Conservation (phyloP, 1,140 invertebrate genomes). For the Drosophila ambigua region DNA sequence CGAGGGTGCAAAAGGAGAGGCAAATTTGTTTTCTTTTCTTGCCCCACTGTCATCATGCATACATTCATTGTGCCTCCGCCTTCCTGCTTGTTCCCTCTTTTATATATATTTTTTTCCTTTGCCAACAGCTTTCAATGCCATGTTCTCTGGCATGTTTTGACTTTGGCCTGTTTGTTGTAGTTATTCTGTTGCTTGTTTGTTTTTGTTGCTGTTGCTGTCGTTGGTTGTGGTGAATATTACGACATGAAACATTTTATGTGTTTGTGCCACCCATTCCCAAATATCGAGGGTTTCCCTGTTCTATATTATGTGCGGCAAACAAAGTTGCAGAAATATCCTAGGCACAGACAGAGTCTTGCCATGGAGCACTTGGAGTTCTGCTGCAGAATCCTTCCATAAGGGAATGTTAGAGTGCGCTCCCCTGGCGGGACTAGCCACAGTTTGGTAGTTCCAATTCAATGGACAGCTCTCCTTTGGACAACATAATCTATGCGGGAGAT, state of each 20-base stretch:
- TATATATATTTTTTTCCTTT: conserved; percentile 30
- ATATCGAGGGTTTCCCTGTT: neutral
- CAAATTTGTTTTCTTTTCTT: conserved; percentile 31
- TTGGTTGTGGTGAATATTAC: conserved; percentile 70
- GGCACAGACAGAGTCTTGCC: too few species aligned
- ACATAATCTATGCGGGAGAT: too few species aligned
- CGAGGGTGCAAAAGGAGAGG: conserved; percentile 22
- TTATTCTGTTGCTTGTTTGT: neutral
- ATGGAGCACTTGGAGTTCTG: too few species aligned
- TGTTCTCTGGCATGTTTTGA: conserved; percentile 64
- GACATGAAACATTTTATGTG: conserved; percentile 71
- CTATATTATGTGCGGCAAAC: neutral
- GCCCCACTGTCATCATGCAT: conserved; percentile 19
- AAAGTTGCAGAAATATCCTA: neutral
- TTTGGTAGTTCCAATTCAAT: too few species aligned
- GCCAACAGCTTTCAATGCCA: conserved; percentile 67
- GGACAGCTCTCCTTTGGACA: too few species aligned
- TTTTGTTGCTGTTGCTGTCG: conserved; percentile 14
- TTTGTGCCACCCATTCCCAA: conserved; percentile 1
- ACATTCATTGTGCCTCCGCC: conserved; percentile 38
- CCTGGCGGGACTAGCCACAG: too few species aligned
- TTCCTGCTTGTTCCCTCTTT: conserved; percentile 14
- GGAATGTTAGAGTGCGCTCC: too few species aligned
- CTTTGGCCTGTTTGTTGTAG: conserved; percentile 25
- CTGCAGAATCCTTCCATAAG: too few species aligned